Evolutionary conservation across 2,797 vertebrate species (phyloP), one percentile per base, ranked within the genome.

Genomic region (Oreonectes daqikongensis): DNA sequence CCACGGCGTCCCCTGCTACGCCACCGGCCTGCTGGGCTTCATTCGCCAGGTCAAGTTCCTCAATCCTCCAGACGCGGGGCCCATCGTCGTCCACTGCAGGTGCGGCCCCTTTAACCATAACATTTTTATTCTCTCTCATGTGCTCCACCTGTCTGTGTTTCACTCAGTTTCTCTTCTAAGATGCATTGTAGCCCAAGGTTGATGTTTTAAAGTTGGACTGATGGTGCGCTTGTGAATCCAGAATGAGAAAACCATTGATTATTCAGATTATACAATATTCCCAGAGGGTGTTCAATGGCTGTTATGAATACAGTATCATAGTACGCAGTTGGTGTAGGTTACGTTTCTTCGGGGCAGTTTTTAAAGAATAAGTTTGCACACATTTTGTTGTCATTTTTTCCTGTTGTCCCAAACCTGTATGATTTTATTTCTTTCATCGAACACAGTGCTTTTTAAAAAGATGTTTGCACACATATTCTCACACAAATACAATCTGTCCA

Each of bases 21-120:
- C 97, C 89, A 98, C 97, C 0, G 97, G 97, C 44, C 94, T 99
- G 40, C 89, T 99, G 81, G 96, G 96, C 82, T 99, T 99, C 22
- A 94, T 99, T 26, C 94, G 96, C 8, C 96, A 98, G 85, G 97
- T 99, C 85, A 99, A 99, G 91, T 98, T 97, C 86, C 96, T 99
- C 82, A 99, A 97, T 82, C 95, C 95, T 0, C 95, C 95, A 0
- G 95, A 98, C 12, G 95, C 96, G 0, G 97, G 97, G 42, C 96
- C 97, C 55, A 94, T 99, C 0, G 95, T 95, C 81, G 96, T 95
- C 10, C 97, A 99, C 87, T 99, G 97, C 96, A 99, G 97, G 97
- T 99, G 24, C 1, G 15, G 7, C 12, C 20, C n/a, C n/a, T 50
- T n/a, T 20, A 20, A 20, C 18, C 44, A 6, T 18, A 46, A 18